phyloP scores from a whole-genome alignment of 2,888 invertebrate species.

The Xylophagus ater region DNA sequence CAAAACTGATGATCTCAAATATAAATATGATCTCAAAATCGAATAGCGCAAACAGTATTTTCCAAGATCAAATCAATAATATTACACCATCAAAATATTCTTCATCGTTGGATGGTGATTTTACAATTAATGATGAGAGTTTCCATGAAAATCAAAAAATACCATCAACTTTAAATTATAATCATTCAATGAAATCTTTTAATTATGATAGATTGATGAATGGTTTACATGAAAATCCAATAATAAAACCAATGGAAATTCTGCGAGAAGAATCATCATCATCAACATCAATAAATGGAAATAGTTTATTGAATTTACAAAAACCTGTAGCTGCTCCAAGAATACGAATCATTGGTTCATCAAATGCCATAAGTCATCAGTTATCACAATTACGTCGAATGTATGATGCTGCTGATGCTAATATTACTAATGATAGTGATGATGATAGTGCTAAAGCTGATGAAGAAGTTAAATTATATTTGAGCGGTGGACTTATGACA shows the following conservation, averaged over 20 bases:
- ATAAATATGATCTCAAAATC: constrained; percentile 16
- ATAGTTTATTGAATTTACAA: too few relatives aligned
- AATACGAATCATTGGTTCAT: constrained; percentile 31
- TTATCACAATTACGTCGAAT: constrained; percentile 32
- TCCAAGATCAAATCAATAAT: constrained; percentile 4
- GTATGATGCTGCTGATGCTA: constrained; percentile 35
- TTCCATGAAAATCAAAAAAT: constrained; percentile 3
- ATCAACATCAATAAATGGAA: not conserved
- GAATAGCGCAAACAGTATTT: constrained; percentile 16
- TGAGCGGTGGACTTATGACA: constrained; percentile 28
- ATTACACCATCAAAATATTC: constrained; percentile 14
- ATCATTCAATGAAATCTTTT: not conserved
- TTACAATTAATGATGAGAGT: constrained; percentile 16
- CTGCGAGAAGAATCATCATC: not conserved
- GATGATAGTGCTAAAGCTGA: constrained; percentile 44
- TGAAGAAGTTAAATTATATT: constrained; percentile 49
- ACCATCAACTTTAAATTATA: constrained; percentile 6
- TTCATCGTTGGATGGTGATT: constrained; percentile 20
- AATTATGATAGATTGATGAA: not conserved
- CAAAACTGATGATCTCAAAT: constrained; percentile 17
- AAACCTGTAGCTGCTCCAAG: constrained; percentile 31
- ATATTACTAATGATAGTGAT: constrained; percentile 42
- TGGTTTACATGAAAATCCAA: not conserved
- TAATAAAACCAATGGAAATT: not conserved
- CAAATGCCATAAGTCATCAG: constrained; percentile 33